Percentiles rank a stretch among this genome's conserved stretches.
phyloP scores from a whole-genome alignment of 2,797 vertebrate genomes.

The Chrysolophus pictus region DNA sequence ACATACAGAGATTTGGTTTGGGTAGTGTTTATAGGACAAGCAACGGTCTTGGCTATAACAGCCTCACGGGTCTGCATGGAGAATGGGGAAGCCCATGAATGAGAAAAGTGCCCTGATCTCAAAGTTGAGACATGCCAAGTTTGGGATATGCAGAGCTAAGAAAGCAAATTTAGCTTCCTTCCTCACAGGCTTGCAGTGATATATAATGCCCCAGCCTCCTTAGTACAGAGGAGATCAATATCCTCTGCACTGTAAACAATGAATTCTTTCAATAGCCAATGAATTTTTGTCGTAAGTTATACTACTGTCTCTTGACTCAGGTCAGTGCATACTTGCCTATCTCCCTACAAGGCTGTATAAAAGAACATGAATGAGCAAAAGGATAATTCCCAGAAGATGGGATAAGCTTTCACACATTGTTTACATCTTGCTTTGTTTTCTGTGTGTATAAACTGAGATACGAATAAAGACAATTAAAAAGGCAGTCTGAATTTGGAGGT shows the following conservation, averaged over 20 bases:
- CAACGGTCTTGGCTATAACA: background rate
- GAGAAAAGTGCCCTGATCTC: background rate
- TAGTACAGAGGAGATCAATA: background rate
- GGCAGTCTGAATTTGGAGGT: background rate
- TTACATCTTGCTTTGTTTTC: background rate
- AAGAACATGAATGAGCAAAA: background rate
- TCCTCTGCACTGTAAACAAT: background rate
- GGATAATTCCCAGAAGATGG: background rate
- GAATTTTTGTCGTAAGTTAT: background rate
- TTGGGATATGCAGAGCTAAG: background rate
- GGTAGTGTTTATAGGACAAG: background rate
- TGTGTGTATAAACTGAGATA: background rate
- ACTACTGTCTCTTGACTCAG: background rate
- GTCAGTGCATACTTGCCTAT: background rate
- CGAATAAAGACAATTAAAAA: background rate
- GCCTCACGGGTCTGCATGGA: background rate
- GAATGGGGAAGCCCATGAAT: background rate
- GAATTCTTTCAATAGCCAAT: background rate
- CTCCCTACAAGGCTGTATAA: background rate
- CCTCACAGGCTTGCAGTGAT: background rate
- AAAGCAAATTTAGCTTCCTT: background rate
- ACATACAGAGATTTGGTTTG: background rate
- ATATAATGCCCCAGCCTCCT: fast-evolving
- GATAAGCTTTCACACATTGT: background rate
- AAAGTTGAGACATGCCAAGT: background rate